phyloP scores from a whole-genome alignment of 64 coral and sea anemone genomes.

The Stichodactyla mertensii region DNA sequence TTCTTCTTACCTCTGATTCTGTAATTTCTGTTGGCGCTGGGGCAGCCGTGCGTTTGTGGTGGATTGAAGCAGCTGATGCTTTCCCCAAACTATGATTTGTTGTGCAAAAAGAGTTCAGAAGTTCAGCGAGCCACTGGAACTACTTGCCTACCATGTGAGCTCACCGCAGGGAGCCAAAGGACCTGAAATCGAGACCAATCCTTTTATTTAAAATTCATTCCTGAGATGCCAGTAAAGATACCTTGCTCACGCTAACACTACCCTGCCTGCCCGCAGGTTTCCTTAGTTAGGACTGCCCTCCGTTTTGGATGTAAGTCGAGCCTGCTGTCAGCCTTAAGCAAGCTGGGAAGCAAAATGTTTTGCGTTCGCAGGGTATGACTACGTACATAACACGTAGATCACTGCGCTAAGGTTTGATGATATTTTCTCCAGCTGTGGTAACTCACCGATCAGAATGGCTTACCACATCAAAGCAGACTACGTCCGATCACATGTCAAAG shows the following conservation, averaged over 20 bases:
- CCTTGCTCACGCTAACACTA: too few relatives aligned
- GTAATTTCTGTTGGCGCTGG: neutral
- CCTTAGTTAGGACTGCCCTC: too few relatives aligned
- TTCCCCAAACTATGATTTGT: neutral
- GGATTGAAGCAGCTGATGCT: neutral
- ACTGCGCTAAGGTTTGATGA: neutral
- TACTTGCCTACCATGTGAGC: neutral
- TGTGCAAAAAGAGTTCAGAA: neutral
- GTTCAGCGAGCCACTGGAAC: neutral
- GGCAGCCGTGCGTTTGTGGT: neutral
- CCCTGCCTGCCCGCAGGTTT: too few relatives aligned
- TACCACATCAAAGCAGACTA: neutral
- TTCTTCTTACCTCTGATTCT: neutral
- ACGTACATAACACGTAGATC: too few relatives aligned
- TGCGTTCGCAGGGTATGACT: neutral
- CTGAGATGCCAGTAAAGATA: neutral
- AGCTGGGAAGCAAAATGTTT: neutral
- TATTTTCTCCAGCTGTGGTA: neutral
- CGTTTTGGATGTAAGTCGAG: too few relatives aligned
- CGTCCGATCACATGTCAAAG: neutral
- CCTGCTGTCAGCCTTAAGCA: neutral
- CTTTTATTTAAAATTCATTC: neutral
- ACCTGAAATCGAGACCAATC: too few relatives aligned
- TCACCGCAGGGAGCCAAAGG: neutral
- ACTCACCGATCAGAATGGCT: neutral